phyloP scores from a whole-genome alignment of 2,888 invertebrate species.

The Nemapogon koenigi region DNA sequence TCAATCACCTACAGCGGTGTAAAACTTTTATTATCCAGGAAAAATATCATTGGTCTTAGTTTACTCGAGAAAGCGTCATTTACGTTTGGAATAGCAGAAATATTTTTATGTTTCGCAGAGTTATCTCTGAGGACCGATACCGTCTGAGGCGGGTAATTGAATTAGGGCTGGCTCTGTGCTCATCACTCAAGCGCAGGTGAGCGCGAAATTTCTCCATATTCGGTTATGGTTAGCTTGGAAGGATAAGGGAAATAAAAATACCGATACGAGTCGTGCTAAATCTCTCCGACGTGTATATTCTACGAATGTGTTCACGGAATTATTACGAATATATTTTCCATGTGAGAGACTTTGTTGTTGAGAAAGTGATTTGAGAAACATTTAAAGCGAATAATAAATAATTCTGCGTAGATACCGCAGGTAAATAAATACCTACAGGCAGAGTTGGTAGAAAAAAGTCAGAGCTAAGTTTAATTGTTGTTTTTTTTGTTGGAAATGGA shows the following conservation, averaged over 20 bases:
- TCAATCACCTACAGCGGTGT: constrained; percentile 3
- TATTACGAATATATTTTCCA: too few species aligned
- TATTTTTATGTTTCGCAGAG: constrained; percentile 11
- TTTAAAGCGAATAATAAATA: too few species aligned
- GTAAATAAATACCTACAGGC: too few species aligned
- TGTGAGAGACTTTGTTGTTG: too few species aligned
- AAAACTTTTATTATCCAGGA: not conserved
- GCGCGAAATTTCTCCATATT: constrained; percentile 15
- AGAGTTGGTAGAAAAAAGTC: too few species aligned
- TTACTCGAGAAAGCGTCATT: constrained; percentile 4
- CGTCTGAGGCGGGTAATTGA: constrained; percentile 30
- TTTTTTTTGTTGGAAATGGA: too few species aligned
- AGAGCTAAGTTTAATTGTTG: too few species aligned
- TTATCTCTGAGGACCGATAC: constrained; percentile 21
- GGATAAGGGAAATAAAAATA: constrained; percentile 3
- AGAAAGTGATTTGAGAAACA: too few species aligned
- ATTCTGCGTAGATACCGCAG: too few species aligned
- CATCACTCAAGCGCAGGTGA: constrained; percentile 39
- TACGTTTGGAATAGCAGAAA: constrained; percentile 1
- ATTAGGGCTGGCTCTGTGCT: constrained; percentile 33
- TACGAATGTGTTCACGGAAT: too few species aligned
- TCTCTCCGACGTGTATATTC: too few species aligned
- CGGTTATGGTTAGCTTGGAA: not conserved
- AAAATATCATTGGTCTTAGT: not conserved
- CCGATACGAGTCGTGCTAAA: not conserved